These are phyloP conservation scores for Philonicus albiceps DNA, from an alignment of 2,888 invertebrate genomes.

Conservation along the genomic window DNA sequence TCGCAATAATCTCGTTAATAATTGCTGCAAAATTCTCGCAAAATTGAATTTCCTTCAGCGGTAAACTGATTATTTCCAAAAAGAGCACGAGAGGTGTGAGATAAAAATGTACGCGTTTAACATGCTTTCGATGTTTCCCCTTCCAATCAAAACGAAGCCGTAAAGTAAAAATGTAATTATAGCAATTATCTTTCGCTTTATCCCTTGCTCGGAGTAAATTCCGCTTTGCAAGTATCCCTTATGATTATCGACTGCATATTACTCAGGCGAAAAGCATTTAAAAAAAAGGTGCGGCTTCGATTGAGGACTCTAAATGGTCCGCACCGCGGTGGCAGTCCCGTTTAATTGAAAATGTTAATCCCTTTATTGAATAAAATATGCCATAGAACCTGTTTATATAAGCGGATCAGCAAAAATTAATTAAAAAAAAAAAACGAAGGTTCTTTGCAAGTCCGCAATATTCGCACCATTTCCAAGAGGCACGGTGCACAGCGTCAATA, in stretches of 20 bases:
- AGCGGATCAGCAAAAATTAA: background rate
- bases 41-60: background rate
- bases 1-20: background rate
- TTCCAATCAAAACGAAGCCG: background rate
- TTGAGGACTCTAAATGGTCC: background rate
- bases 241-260: background rate
- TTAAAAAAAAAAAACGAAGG: background rate
- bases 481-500: background rate
- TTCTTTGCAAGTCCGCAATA: background rate
- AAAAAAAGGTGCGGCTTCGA: background rate
- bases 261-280: background rate
- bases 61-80: background rate
- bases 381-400: background rate
- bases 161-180: background rate
- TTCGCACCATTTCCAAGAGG: background rate
- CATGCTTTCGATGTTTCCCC: background rate
- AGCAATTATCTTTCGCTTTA: background rate
- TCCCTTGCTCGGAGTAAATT: background rate
- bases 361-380: background rate
- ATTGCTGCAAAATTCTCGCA: background rate
- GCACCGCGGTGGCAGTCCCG: background rate
- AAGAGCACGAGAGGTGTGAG: background rate
- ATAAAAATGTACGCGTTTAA: background rate
- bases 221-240: background rate
- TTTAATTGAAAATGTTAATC: conserved; percentile 27